These are phyloP conservation scores for Leptinotarsa haldemani DNA, from an alignment of 2,888 invertebrate genomes.

Conservation along the genomic window DNA sequence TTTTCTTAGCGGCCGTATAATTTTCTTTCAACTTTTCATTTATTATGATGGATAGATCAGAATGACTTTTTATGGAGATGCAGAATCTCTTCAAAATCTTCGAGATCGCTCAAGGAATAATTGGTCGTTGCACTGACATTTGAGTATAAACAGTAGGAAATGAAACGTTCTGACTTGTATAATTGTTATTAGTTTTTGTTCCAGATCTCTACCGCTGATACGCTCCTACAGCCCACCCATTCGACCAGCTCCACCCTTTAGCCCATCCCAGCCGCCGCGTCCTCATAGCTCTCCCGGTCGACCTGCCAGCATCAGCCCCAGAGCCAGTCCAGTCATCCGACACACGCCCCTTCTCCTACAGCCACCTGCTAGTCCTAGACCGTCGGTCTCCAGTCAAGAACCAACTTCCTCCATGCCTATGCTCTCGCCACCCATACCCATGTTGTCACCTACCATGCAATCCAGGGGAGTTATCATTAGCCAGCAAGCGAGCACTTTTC, in stretches of 20 bases:
- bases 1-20: too few relatives aligned
- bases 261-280: constrained; percentile 60
- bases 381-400: constrained; percentile 50
- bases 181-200: constrained; percentile 2
- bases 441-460: constrained; percentile 30
- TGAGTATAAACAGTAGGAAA: too few relatives aligned
- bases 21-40: too few relatives aligned
- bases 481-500: constrained; percentile 55
- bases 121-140: too few relatives aligned
- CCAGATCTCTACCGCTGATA: constrained; percentile 54
- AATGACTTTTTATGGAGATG: too few relatives aligned
- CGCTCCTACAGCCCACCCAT: constrained; percentile 64
- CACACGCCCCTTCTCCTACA: constrained; percentile 60
- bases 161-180: neutral
- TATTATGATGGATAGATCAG: too few relatives aligned
- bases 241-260: constrained; percentile 62
- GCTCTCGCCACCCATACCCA: constrained; percentile 30
- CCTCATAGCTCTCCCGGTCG: constrained; percentile 65
- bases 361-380: constrained; percentile 57
- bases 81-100: too few relatives aligned
- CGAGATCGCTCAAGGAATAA: too few relatives aligned
- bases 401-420: constrained; percentile 48
- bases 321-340: constrained; percentile 62
- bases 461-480: constrained; percentile 62
- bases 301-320: constrained; percentile 61